A percentile compares a stretch with the other conserved stretches of the same genome.
Evolutionary conservation across 2,113 vertebrate genomes (phyloP).

Genomic region (Nettapus auritus): DNA sequence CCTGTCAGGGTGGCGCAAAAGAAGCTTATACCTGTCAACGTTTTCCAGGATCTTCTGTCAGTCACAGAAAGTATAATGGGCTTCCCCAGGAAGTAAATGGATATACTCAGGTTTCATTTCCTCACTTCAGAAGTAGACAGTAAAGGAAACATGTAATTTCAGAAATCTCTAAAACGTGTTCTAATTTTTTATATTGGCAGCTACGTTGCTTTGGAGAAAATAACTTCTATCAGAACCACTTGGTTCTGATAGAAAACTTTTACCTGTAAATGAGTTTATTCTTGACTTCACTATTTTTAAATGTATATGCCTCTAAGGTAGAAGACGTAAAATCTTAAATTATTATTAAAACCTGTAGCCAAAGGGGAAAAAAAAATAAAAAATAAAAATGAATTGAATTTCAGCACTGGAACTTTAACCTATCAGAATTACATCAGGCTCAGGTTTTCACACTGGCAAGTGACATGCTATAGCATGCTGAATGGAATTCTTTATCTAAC

Average conservation of each 20-base stretch:
- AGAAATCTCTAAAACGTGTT: not conserved
- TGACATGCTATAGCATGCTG: not conserved
- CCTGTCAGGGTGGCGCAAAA: rapidly evolving
- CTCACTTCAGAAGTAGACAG: not conserved
- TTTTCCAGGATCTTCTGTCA: not conserved
- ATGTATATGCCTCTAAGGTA: constrained; percentile 30
- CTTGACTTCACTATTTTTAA: not conserved
- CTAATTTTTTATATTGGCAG: not conserved
- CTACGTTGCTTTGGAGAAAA: not conserved
- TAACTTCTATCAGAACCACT: not conserved
- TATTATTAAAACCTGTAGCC: constrained; percentile 45
- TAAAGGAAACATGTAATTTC: not conserved
- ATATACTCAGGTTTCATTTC: not conserved
- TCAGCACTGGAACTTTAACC: constrained; percentile 42
- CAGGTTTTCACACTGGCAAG: constrained; percentile 32
- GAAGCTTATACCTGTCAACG: rapidly evolving
- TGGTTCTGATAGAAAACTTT: not conserved
- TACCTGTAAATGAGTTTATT: not conserved
- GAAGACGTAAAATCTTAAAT: constrained; percentile 34
- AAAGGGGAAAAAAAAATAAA: constrained; percentile 32
- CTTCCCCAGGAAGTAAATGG: not conserved
- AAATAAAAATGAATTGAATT: not conserved
- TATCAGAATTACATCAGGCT: constrained; percentile 62
- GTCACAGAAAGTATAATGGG: not conserved
- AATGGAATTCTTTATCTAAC: constrained; percentile 69